Evolutionary conservation across 2,113 vertebrate species (phyloP).

Genomic region (Microtus montanus): DNA sequence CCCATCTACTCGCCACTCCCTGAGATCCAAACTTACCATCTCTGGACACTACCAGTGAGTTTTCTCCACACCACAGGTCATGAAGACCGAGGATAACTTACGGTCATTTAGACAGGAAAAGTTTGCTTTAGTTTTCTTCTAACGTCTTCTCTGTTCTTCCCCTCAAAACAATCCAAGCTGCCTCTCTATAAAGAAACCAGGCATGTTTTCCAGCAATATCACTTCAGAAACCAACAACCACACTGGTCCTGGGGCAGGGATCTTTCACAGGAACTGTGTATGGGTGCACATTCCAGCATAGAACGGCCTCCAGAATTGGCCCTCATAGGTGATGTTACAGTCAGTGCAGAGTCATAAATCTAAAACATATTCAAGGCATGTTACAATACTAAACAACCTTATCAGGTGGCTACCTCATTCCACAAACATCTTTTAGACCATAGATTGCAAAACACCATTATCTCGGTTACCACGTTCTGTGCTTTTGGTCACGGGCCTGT

Average conservation of each 20-base stretch:
- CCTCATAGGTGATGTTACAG: background rate
- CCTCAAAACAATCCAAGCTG: background rate
- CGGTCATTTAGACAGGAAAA: background rate
- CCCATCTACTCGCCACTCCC: background rate
- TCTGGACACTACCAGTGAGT: background rate
- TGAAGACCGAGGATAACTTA: background rate
- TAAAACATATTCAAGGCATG: background rate
- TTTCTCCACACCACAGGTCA: background rate
- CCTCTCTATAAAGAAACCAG: background rate
- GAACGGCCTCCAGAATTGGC: background rate
- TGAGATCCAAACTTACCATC: background rate
- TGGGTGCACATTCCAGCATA: background rate
- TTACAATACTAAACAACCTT: background rate
- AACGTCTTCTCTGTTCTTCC: background rate
- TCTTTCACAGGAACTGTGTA: background rate
- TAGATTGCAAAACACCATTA: background rate
- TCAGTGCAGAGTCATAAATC: background rate
- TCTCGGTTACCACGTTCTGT: background rate
- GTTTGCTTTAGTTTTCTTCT: background rate
- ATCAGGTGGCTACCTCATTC: background rate
- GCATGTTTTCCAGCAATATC: background rate
- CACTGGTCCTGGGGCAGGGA: background rate
- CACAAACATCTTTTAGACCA: background rate
- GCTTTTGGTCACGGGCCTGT: background rate
- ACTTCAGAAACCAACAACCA: background rate